Conservation (phyloP, 2,797 vertebrate genomes). For the Cryptoprocta ferox region DNA sequence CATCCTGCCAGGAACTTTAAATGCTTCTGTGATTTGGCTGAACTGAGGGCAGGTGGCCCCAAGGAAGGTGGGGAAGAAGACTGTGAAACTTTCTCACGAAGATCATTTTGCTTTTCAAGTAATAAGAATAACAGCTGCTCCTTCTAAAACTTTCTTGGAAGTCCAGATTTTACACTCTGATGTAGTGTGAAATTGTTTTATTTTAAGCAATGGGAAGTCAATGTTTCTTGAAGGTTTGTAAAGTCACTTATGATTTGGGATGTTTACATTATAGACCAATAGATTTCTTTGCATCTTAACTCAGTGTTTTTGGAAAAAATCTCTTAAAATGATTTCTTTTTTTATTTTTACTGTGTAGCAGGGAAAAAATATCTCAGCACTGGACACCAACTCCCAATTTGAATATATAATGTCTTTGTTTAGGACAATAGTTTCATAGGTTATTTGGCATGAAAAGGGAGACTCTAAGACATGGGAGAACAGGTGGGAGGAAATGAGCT, state of each 20-base stretch:
- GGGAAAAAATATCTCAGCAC: not conserved
- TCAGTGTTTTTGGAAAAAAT: not conserved
- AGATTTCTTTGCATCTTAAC: slow-evolving; percentile 14
- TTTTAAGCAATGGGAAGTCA: not conserved
- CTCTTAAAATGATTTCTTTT: not conserved
- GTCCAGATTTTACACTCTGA: slow-evolving; percentile 26
- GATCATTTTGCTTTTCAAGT: slow-evolving; percentile 27
- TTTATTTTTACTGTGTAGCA: slow-evolving; percentile 44
- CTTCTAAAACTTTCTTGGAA: slow-evolving; percentile 38
- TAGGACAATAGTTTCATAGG: not conserved
- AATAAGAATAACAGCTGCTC: slow-evolving; percentile 31
- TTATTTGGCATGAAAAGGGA: not conserved
- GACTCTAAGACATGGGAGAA: not conserved
- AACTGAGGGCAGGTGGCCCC: not conserved
- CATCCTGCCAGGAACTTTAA: not conserved
- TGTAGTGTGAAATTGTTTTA: slow-evolving; percentile 34
- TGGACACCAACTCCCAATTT: slow-evolving; percentile 1
- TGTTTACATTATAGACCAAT: slow-evolving; percentile 24
- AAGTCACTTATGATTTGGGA: slow-evolving; percentile 18
- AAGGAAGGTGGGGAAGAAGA: not conserved
- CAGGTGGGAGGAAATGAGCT: not conserved
- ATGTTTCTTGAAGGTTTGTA: slow-evolving; percentile 27
- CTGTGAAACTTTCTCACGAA: not conserved
- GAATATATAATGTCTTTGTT: slow-evolving; percentile 38
- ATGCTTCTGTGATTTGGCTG: not conserved